phyloP scores from a whole-genome alignment of 2,113 vertebrate species.

The Xenotilapia longispinis region DNA sequence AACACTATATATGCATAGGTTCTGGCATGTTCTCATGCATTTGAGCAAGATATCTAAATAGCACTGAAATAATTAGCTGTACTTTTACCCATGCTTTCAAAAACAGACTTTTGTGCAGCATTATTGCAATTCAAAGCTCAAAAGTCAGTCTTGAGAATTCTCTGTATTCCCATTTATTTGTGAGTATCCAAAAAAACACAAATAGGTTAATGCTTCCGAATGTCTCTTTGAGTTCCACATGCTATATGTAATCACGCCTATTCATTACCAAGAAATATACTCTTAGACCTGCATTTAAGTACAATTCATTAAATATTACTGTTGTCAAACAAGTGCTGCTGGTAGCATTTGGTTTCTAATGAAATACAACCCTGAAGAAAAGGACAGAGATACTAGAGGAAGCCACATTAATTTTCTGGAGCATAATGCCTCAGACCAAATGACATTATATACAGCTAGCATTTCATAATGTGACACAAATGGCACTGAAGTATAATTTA shows the following conservation, averaged over 20 bases:
- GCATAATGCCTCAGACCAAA: slow-evolving; percentile 85
- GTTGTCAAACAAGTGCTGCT: slow-evolving; percentile 81
- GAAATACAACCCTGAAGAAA: slow-evolving; percentile 96
- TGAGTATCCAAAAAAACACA: background rate
- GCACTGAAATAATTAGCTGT: background rate
- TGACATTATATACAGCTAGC: slow-evolving; percentile 92
- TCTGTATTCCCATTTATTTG: background rate
- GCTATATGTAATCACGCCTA: slow-evolving; percentile 65
- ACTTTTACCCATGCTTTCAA: background rate
- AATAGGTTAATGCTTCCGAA: background rate
- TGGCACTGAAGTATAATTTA: slow-evolving; percentile 87
- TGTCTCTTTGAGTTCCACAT: background rate
- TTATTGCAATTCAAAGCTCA: background rate
- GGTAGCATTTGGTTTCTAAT: slow-evolving; percentile 51
- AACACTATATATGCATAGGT: slow-evolving; percentile 12
- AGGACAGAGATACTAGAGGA: slow-evolving; percentile 85
- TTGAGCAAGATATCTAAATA: background rate
- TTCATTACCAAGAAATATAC: slow-evolving; percentile 85
- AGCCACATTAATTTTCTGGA: slow-evolving; percentile 92
- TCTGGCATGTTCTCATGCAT: background rate
- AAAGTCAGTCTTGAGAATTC: background rate
- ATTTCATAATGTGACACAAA: slow-evolving; percentile 96
- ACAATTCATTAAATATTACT: slow-evolving; percentile 99
- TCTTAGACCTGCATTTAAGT: slow-evolving; percentile 86
- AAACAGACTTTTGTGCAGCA: background rate